A percentile compares a stretch with the other conserved stretches of the same genome.
Evolutionary conservation across 1,140 invertebrate genomes (phyloP).

Genomic region (Microvelia longipes): DNA sequence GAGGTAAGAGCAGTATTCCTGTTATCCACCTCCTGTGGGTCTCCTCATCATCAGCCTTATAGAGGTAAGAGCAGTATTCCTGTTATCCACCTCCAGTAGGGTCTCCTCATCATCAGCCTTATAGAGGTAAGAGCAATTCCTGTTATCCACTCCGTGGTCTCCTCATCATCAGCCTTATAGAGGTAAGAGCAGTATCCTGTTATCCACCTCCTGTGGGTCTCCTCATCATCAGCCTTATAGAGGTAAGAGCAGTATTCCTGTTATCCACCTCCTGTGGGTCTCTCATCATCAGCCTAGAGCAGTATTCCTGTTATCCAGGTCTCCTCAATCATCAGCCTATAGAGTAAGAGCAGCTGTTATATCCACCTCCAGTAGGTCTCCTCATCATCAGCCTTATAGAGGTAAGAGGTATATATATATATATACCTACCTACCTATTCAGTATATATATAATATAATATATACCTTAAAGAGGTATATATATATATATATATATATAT

Average conservation of each 20-base stretch:
- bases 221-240: constrained; percentile 36
- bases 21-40: too few species aligned
- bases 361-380: too few species aligned
- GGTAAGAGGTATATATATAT: not conserved
- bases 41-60: too few species aligned
- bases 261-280: constrained; percentile 16
- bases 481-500: not conserved
- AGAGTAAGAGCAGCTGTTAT: not conserved
- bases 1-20: not conserved
- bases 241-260: constrained; percentile 27
- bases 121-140: not conserved
- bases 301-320: not conserved
- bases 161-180: not conserved
- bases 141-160: not conserved
- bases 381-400: constrained; percentile 4
- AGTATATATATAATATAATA: not conserved
- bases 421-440: not conserved
- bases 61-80: not conserved
- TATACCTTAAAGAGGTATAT: not conserved
- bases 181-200: constrained; percentile 67
- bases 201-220: constrained; percentile 74
- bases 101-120: too few species aligned
- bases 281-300: not conserved
- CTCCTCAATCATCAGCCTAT: not conserved
- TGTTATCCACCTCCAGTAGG: too few species aligned